phyloP scores from a whole-genome alignment of 1,140 invertebrate species.

The Drosophila pallidifrons region DNA sequence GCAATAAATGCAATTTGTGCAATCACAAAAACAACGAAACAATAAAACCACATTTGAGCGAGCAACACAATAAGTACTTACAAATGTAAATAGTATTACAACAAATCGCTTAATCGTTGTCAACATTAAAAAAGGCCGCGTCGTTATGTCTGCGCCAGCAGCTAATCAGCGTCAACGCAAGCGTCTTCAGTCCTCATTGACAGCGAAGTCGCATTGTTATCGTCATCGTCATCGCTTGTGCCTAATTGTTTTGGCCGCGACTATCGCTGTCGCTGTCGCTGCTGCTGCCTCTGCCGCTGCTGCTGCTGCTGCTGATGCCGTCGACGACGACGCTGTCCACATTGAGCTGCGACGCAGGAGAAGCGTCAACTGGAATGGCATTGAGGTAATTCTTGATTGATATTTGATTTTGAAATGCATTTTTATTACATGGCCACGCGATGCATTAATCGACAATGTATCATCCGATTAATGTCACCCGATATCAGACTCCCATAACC shows the following conservation, averaged over 20 bases:
- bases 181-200: neutral
- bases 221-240: constrained; percentile 48
- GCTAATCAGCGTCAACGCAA: constrained; percentile 31
- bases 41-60: constrained; percentile 42
- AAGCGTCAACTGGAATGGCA: constrained; percentile 70
- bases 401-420: constrained; percentile 33
- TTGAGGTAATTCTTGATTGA: constrained; percentile 69
- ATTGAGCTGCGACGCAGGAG: constrained; percentile 74
- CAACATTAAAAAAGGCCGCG: constrained; percentile 43
- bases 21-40: constrained; percentile 15
- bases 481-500: constrained; percentile 40
- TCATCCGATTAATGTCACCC: constrained; percentile 6
- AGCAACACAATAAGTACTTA: constrained; percentile 40
- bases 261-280: constrained; percentile 1
- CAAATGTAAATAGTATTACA: constrained; percentile 45
- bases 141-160: constrained; percentile 43
- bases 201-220: constrained; percentile 50
- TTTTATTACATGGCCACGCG: constrained; percentile 33
- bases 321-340: constrained; percentile 43
- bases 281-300: neutral
- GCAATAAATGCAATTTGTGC: constrained; percentile 29
- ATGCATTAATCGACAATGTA: neutral
- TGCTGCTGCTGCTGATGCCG: neutral
- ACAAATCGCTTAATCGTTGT: constrained; percentile 41
- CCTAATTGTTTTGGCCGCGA: constrained; percentile 63